A percentile compares a stretch with the other conserved stretches of the same genome.
These are phyloP conservation scores for Danio aesculapii DNA, from an alignment of 2,797 vertebrate genomes.

Conservation along the genomic window DNA sequence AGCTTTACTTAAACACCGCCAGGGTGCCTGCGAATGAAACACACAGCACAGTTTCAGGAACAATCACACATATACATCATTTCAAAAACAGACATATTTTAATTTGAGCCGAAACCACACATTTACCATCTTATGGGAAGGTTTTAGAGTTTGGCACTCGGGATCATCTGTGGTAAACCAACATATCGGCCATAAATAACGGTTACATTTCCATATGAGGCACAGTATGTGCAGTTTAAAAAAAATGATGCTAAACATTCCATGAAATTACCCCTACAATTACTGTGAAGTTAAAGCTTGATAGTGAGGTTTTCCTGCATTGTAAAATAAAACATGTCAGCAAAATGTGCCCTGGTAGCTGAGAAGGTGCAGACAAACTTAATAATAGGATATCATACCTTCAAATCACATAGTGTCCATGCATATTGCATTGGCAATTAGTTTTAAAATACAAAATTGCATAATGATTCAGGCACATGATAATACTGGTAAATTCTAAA, in stretches of 20 bases:
- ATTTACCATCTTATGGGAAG: constrained; percentile 47
- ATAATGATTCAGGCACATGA: too few relatives aligned
- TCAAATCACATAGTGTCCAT: background rate
- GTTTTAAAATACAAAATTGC: too few relatives aligned
- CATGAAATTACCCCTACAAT: constrained; percentile 49
- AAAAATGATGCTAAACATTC: constrained; percentile 48
- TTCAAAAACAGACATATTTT: constrained; percentile 38
- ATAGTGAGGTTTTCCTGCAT: constrained; percentile 37
- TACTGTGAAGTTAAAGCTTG: constrained; percentile 24
- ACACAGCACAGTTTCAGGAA: constrained; percentile 49
- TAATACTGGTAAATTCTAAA: too few relatives aligned
- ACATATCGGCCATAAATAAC: constrained; percentile 52
- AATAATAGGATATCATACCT: constrained; percentile 13
- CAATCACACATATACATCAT: constrained; percentile 45
- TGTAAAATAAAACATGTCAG: constrained; percentile 47
- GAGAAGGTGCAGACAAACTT: constrained; percentile 34
- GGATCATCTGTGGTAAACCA: constrained; percentile 46
- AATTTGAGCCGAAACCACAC: constrained; percentile 44
- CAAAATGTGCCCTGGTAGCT: constrained; percentile 45
- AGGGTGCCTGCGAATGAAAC: constrained; percentile 51
- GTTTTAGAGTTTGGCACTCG: constrained; percentile 37
- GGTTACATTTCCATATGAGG: constrained; percentile 45
- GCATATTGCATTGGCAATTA: background rate
- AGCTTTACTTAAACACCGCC: constrained; percentile 50
- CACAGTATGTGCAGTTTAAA: constrained; percentile 45